phyloP scores from a whole-genome alignment of 2,113 vertebrate species.

The Neotoma lepida region DNA sequence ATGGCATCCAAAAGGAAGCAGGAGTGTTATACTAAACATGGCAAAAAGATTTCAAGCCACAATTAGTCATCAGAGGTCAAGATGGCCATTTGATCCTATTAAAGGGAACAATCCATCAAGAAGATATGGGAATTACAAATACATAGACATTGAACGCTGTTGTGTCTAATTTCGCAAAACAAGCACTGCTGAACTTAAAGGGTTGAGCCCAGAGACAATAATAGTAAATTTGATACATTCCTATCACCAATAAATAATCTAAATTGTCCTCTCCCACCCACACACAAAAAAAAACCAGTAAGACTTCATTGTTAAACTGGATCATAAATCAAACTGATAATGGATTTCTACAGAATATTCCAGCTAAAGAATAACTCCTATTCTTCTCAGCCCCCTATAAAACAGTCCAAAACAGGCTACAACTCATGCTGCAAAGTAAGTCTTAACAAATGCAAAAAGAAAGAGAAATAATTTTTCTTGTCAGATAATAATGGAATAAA shows the following conservation, averaged over 20 bases:
- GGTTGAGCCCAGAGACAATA: background rate
- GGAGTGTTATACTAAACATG: no score
- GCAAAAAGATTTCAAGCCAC: background rate
- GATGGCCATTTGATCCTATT: background rate
- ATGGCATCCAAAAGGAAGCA: background rate
- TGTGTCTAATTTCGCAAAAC: background rate
- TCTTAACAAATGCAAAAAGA: background rate
- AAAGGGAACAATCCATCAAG: background rate
- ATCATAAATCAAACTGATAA: background rate
- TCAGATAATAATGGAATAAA: background rate
- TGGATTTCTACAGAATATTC: background rate
- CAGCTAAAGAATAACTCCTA: background rate
- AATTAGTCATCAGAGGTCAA: background rate
- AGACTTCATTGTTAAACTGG: background rate
- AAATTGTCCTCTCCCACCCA: no score
- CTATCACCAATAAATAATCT: background rate
- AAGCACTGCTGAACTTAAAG: background rate
- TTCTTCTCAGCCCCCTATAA: background rate
- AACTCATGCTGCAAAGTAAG: background rate
- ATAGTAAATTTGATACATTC: background rate
- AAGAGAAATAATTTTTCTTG: background rate
- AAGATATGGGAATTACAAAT: background rate
- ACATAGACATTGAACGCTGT: background rate
- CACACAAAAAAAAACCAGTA: background rate
- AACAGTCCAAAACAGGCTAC: background rate